These are phyloP conservation scores for Homarus gammarus DNA, from an alignment of 2,888 invertebrate species.

Conservation along the genomic window DNA sequence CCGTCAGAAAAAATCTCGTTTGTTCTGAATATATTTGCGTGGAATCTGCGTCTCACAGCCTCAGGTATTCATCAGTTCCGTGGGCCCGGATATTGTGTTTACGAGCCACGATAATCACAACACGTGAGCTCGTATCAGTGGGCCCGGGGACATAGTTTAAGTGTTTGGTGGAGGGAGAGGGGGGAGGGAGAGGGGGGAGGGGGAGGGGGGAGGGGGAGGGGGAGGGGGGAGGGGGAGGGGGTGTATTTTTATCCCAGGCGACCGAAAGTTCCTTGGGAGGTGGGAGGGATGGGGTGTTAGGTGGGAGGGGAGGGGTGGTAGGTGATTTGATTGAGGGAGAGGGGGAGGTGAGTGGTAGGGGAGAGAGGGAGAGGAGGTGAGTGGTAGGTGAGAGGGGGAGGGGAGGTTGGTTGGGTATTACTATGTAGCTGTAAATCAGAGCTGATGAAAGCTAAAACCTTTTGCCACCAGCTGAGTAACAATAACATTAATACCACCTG, in stretches of 20 bases:
- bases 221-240: not conserved
- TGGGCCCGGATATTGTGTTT: slow-evolving; percentile 43
- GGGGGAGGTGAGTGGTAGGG: slow-evolving; percentile 1
- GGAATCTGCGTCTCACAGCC: slow-evolving; percentile 36
- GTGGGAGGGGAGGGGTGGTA: too few relatives aligned
- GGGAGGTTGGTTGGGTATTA: too few relatives aligned
- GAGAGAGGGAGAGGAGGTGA: not conserved
- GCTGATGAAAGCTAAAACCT: too few relatives aligned
- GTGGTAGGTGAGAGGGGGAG: not conserved
- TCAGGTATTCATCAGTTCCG: slow-evolving; percentile 50
- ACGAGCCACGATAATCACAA: slow-evolving; percentile 38
- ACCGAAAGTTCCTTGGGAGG: too few relatives aligned
- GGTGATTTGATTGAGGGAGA: too few relatives aligned
- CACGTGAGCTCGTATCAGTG: not conserved
- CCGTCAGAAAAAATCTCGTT: slow-evolving; percentile 52
- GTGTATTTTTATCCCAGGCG: too few relatives aligned
- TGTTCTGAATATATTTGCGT: slow-evolving; percentile 36
- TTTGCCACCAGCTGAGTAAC: too few relatives aligned
- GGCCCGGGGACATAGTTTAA: too few relatives aligned
- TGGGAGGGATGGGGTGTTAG: too few relatives aligned
- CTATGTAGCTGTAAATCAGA: too few relatives aligned
- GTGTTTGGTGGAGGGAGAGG: not conserved
- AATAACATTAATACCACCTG: too few relatives aligned
- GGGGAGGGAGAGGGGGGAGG: not conserved
- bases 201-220: not conserved